Evolutionary conservation across 2,888 invertebrate species (phyloP).

Genomic region (Drosophila pegasa): DNA sequence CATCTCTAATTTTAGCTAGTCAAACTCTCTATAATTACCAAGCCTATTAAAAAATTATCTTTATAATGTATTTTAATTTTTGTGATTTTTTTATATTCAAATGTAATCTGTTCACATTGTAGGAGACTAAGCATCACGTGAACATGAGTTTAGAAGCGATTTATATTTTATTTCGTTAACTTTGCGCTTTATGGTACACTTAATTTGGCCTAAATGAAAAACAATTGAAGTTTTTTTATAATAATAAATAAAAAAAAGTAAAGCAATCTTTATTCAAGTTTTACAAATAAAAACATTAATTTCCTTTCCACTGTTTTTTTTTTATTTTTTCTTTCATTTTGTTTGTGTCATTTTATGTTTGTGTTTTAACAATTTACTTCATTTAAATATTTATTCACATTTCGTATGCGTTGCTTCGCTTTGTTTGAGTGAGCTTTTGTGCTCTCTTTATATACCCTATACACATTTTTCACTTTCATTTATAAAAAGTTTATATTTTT

Average conservation of each 20-base stretch:
- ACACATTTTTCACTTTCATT: neutral
- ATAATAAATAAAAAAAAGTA: constrained; percentile 36
- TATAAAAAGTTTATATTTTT: too few species aligned
- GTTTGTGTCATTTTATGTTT: neutral
- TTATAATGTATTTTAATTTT: neutral
- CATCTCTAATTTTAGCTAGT: constrained; percentile 1
- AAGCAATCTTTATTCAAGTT: constrained; percentile 33
- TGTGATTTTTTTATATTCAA: neutral
- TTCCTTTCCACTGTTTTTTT: neutral
- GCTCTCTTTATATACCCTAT: constrained; percentile 6
- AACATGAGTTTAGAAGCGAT: constrained; percentile 19
- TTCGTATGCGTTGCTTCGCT: constrained; percentile 11
- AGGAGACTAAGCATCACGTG: constrained; percentile 23
- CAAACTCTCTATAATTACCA: constrained; percentile 5
- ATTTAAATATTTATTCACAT: constrained; percentile 10
- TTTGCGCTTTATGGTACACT: constrained; percentile 14
- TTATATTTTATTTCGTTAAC: constrained; percentile 15
- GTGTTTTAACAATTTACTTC: constrained; percentile 11
- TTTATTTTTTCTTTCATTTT: constrained; percentile 12
- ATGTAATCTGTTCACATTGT: constrained; percentile 8
- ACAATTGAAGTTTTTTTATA: constrained; percentile 27
- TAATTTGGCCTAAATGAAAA: constrained; percentile 3
- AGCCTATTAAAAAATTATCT: constrained; percentile 1
- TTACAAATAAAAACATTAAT: constrained; percentile 28
- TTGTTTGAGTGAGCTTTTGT: constrained; percentile 14